Evolutionary conservation across 2,888 invertebrate genomes (phyloP), one percentile per base, ranked within the genome.

Genomic region (Gari tellinella): DNA sequence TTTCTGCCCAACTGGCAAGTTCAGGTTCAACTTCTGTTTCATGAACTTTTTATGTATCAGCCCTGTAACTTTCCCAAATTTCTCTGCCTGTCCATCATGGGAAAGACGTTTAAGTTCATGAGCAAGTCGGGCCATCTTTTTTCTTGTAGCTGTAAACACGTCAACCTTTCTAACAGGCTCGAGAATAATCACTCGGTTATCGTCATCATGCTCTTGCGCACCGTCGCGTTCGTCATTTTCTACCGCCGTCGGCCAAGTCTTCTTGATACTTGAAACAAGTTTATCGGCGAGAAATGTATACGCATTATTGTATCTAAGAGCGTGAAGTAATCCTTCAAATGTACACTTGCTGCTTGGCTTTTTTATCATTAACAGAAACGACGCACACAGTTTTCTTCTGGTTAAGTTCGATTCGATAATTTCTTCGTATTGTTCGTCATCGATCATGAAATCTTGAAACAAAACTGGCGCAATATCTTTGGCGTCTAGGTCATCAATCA

Each of bases 61-160:
- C 7, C 17, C 26, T 5, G 51, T 49, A 2, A 73, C 14, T 45
- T 51, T 26, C 37, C 45, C 19, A 41, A 73, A 73, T 7, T 23
- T 43, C 0, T 58, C 55, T 8, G 49, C 15, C 23, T 68, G 43
- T 15, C 73, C 73, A 52, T 73, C 60, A 31, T 73, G 73, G 1
- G 63, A 56, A 8, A 67, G 56, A 14, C 58, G 56, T 56, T 73
- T 73, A 14, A 73, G 51, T 12, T 63, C 53, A 31, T 73, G 73
- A 7, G 73, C 53, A 23, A 73, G 46, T 19, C 23, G 23, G 1
- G 64, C 26, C 21, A 73, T 51, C 46, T 53, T 52, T 52, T 53
- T 52, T 46, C 46, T 40, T 12, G 41, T 51, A n/a, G 37, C 26
- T 17, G 58, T 68, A 26, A 56, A 62, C 15, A 61, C 57, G 31